phyloP scores from a whole-genome alignment of 2,113 vertebrate genomes.

The Pollimyrus isidori region DNA sequence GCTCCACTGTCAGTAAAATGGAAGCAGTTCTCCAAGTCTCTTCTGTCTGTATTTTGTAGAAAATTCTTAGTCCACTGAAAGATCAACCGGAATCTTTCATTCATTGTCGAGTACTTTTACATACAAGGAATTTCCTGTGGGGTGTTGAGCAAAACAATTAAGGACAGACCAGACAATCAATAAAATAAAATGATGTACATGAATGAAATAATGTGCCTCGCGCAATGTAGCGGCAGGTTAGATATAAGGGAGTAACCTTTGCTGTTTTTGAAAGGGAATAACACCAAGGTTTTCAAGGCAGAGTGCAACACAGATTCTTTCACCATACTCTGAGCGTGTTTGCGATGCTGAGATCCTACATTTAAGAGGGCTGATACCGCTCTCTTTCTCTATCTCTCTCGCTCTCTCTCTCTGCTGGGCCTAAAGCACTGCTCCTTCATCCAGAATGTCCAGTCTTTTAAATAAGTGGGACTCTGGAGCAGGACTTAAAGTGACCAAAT shows the following conservation, averaged over 20 bases:
- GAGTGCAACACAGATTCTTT: not conserved
- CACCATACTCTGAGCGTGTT: not conserved
- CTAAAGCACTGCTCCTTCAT: not conserved
- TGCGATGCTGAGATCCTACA: not conserved
- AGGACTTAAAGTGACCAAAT: not conserved
- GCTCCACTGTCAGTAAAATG: not conserved
- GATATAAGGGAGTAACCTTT: not conserved
- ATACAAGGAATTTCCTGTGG: not conserved
- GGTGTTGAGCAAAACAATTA: not conserved
- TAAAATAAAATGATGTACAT: not conserved
- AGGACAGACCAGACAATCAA: not conserved
- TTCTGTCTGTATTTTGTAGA: not conserved
- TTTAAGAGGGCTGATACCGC: not conserved
- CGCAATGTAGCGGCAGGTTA: not conserved
- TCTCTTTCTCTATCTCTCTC: not conserved
- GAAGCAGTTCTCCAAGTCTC: not conserved
- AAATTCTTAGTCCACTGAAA: not conserved
- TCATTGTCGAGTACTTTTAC: not conserved
- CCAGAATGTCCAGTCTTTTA: not conserved
- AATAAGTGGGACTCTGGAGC: not conserved
- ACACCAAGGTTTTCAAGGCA: not conserved
- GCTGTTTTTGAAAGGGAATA: not conserved
- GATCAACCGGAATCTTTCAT: not conserved
- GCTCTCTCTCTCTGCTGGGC: not conserved
- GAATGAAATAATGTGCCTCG: not conserved